These are phyloP conservation scores for Junco hyemalis DNA, from an alignment of 2,113 vertebrate species.

Conservation along the genomic window DNA sequence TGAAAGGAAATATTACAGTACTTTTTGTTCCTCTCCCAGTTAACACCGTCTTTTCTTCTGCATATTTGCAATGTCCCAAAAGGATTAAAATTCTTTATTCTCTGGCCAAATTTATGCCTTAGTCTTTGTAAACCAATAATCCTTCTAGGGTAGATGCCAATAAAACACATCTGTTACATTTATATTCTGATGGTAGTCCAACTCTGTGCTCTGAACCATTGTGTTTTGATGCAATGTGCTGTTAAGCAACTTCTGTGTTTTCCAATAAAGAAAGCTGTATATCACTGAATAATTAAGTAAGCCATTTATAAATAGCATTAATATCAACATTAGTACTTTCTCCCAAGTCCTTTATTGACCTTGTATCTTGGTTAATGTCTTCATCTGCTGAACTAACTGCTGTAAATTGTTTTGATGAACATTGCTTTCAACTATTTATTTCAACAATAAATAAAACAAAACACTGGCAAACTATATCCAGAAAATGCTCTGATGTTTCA, in stretches of 20 bases:
- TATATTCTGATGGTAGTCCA: neutral
- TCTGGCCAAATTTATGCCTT: constrained; percentile 7
- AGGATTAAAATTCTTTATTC: neutral
- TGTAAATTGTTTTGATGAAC: neutral
- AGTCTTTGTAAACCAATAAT: neutral
- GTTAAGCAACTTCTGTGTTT: neutral
- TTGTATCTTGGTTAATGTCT: neutral
- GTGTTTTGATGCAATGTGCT: neutral
- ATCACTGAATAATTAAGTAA: neutral
- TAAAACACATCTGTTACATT: constrained; percentile 15
- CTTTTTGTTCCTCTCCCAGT: neutral
- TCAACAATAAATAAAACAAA: neutral
- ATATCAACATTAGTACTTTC: neutral
- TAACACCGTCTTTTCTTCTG: neutral
- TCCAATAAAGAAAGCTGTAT: neutral
- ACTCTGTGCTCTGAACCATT: neutral
- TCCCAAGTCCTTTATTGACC: neutral
- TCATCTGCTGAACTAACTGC: neutral
- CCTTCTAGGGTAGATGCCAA: neutral
- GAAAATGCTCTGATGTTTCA: neutral
- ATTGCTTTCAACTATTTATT: neutral
- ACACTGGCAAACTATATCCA: neutral
- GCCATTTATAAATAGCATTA: neutral
- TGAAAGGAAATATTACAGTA: neutral
- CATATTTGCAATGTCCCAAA: neutral